Evolutionary conservation across 2,888 invertebrate species (phyloP).

Genomic region (Disparrhopalites patrizii): DNA sequence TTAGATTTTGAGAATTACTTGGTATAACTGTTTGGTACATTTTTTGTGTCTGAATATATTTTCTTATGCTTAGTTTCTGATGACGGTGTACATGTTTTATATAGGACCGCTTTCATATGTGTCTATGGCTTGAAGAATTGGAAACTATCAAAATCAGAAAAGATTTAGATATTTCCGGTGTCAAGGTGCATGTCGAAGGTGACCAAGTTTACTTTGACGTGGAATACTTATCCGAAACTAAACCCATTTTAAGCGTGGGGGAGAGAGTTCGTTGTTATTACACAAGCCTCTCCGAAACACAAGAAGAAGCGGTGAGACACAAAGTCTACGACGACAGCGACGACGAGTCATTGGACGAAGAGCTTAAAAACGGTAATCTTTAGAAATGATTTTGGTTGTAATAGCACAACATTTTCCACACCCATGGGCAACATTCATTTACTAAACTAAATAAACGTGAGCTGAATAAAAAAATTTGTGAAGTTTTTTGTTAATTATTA

Average conservation of each 20-base stretch:
- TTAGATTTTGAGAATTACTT: conserved; percentile 10
- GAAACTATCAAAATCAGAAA: conserved; percentile 1
- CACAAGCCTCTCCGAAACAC: not conserved
- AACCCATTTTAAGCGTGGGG: not conserved
- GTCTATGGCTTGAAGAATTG: conserved; percentile 9
- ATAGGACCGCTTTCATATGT: not conserved
- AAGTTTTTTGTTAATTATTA: no score
- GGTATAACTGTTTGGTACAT: not conserved
- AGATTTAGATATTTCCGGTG: not conserved
- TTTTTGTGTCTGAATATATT: no score
- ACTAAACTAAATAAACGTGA: no score
- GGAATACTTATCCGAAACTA: not conserved
- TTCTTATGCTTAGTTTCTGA: no score
- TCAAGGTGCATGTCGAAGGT: not conserved
- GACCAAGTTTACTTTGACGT: not conserved
- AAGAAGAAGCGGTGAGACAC: not conserved
- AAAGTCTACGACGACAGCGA: not conserved
- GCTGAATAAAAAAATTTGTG: no score
- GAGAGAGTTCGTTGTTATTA: not conserved
- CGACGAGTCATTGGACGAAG: not conserved
- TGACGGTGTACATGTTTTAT: no score
- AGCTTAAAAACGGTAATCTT: not conserved
- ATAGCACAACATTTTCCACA: no score
- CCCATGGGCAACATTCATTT: no score
- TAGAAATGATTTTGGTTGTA: no score